phyloP scores from a whole-genome alignment of 1,140 invertebrate genomes.

The Cecropterus lyciades region DNA sequence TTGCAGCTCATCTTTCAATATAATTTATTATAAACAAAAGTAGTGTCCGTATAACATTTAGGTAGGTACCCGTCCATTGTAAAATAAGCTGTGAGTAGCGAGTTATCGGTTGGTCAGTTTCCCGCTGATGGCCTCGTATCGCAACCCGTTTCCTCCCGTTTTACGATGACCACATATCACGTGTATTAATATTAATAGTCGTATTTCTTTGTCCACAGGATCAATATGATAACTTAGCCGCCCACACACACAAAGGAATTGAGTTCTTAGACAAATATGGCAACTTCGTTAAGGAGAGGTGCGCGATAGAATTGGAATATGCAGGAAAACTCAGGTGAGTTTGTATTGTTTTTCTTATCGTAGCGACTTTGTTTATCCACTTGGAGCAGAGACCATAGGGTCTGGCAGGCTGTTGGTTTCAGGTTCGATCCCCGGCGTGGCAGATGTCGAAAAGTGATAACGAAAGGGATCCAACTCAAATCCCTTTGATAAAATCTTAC shows the following conservation, averaged over 20 bases:
- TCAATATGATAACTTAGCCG: conserved; percentile 97
- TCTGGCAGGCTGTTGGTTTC: too few species aligned
- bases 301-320: conserved; percentile 98
- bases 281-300: conserved; percentile 96
- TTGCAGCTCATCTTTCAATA: too few species aligned
- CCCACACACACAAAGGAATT: conserved; percentile 98
- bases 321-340: conserved; percentile 95
- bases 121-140: conserved; percentile 67
- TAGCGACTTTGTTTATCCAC: too few species aligned
- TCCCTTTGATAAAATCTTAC: too few species aligned
- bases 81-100: conserved; percentile 15
- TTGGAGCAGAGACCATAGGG: too few species aligned
- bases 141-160: conserved; percentile 58
- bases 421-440: too few species aligned
- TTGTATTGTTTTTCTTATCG: too few species aligned
- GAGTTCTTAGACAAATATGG: conserved; percentile 98
- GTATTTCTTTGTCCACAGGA: conserved; percentile 90
- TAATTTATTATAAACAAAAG: too few species aligned
- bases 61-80: neutral
- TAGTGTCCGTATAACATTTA: too few species aligned
- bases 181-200: conserved; percentile 34
- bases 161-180: conserved; percentile 43
- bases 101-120: conserved; percentile 63
- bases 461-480: too few species aligned
- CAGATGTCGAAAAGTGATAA: too few species aligned